Percentiles rank a stretch among this genome's conserved stretches.
phyloP scores from a whole-genome alignment of 2,113 vertebrate species.

The Odocoileus virginianus region DNA sequence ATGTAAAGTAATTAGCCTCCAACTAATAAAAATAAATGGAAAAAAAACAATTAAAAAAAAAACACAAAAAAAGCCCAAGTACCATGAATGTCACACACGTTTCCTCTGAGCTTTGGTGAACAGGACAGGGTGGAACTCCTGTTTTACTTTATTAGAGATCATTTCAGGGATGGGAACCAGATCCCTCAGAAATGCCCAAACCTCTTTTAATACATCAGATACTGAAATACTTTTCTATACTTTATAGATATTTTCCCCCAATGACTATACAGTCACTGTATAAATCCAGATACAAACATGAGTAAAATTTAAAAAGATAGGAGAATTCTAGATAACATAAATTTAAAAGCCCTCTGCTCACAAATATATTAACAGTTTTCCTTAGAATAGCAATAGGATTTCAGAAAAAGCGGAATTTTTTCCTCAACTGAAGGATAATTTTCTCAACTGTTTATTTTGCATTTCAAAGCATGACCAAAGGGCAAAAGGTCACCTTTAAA shows the following conservation, averaged over 20 bases:
- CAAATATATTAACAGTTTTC: neutral
- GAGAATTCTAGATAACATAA: neutral
- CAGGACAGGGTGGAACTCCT: neutral
- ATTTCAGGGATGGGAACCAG: neutral
- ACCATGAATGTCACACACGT: neutral
- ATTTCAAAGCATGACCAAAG: neutral
- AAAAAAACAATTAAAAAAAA: too few relatives aligned
- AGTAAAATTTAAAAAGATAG: neutral
- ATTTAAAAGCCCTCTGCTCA: neutral
- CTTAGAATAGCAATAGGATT: neutral
- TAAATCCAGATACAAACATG: neutral
- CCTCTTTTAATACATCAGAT: neutral
- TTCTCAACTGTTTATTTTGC: neutral
- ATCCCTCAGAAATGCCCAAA: neutral
- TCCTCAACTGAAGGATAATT: neutral
- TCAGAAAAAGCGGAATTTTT: neutral
- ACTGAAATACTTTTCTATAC: neutral
- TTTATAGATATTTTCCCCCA: neutral
- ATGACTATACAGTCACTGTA: neutral
- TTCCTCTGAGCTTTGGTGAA: neutral
- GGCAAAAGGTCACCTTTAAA: neutral
- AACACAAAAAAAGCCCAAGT: neutral
- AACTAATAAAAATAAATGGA: too few relatives aligned
- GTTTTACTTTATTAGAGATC: neutral
- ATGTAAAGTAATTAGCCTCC: too few relatives aligned